A percentile compares a stretch with the other conserved stretches of the same genome.
Conservation (phyloP, 2,113 vertebrate species). For the Macaca mulatta region DNA sequence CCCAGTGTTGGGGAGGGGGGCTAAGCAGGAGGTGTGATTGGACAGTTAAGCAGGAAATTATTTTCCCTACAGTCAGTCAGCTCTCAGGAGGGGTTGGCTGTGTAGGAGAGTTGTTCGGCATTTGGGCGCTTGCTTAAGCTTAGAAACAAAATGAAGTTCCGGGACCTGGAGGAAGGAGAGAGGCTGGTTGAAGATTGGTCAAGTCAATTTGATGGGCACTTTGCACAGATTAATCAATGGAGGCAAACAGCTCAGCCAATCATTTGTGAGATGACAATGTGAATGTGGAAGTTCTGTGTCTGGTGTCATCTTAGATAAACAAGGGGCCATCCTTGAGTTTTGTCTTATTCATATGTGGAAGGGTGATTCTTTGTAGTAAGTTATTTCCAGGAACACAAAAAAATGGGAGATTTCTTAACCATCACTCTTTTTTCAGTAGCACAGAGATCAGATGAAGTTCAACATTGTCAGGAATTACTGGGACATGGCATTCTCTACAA, state of each 20-base stretch:
- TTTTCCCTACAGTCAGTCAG: background rate
- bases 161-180: background rate
- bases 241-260: background rate
- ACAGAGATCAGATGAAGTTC: background rate
- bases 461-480: background rate
- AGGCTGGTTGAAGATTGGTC: background rate
- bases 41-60: background rate
- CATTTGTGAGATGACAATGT: background rate
- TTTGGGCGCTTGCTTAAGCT: background rate
- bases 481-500: background rate
- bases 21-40: background rate
- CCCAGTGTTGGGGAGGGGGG: background rate
- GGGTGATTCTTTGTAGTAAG: background rate
- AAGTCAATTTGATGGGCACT: background rate
- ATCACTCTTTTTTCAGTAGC: background rate
- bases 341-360: background rate
- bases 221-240: background rate
- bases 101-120: background rate
- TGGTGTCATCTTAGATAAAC: background rate
- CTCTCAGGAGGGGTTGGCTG: background rate
- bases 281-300: background rate
- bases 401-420: background rate
- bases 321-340: background rate
- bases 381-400: background rate
- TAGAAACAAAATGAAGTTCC: background rate